Conservation (phyloP, 2,113 vertebrate species). For the Choloepus hoffmanni region DNA sequence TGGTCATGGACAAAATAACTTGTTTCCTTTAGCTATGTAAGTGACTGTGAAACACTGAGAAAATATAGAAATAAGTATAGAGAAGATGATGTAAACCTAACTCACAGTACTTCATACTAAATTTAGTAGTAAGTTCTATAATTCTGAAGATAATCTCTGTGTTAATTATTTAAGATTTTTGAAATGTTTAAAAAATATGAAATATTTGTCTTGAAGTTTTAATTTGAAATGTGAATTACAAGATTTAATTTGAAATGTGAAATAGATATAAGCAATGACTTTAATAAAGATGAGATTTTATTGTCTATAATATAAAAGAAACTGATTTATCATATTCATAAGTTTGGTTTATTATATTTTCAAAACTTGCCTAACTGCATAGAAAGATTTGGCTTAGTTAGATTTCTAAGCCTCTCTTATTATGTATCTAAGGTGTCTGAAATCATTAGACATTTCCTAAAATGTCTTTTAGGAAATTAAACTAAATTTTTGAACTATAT, state of each 20-base stretch:
- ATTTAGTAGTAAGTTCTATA: background rate
- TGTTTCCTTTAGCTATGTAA: background rate
- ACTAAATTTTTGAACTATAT: constrained; percentile 49
- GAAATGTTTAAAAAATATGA: constrained; percentile 29
- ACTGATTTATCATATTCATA: background rate
- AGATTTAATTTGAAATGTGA: constrained; percentile 39
- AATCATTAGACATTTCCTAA: constrained; percentile 22
- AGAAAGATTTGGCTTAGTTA: constrained; percentile 1
- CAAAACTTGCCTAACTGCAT: background rate
- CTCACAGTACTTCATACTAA: background rate
- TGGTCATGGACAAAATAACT: background rate
- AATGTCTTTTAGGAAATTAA: constrained; percentile 32
- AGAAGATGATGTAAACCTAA: background rate
- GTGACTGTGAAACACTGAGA: background rate
- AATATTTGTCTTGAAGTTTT: constrained; percentile 44
- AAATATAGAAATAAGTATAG: constrained; percentile 23
- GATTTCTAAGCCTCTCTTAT: constrained; percentile 30
- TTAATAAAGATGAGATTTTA: constrained; percentile 38
- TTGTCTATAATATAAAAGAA: constrained; percentile 41
- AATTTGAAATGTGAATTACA: background rate
- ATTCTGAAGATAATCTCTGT: background rate
- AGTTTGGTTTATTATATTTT: constrained; percentile 32
- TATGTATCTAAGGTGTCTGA: constrained; percentile 26
- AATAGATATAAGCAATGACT: background rate
- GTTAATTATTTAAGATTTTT: background rate